Percentiles rank a stretch among this genome's conserved stretches.
These are phyloP conservation scores for Caenorhabditis angaria DNA, from an alignment of 2,888 invertebrate genomes.

Conservation along the genomic window DNA sequence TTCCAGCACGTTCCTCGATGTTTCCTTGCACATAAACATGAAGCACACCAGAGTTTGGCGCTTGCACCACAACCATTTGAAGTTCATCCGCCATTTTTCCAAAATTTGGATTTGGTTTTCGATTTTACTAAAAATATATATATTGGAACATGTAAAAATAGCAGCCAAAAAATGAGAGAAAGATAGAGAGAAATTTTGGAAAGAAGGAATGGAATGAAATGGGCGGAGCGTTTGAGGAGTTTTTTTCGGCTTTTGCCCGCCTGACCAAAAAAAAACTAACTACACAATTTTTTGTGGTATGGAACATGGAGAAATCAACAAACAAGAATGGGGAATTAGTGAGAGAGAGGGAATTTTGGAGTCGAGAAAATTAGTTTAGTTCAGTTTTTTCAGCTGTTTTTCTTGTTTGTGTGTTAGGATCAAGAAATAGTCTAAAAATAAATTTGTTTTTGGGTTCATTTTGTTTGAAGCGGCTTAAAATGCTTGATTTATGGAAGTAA, in stretches of 20 bases:
- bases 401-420: background rate
- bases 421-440: too few species aligned
- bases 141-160: too few species aligned
- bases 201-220: slow-evolving; percentile 2
- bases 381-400: too few species aligned
- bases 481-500: too few species aligned
- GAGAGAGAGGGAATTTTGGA: background rate
- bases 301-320: background rate
- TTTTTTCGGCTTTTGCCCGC: background rate
- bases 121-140: too few species aligned
- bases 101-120: background rate
- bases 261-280: background rate
- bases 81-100: slow-evolving; percentile 33
- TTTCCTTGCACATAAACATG: slow-evolving; percentile 62
- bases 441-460: too few species aligned
- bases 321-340: background rate
- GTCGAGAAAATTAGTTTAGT: too few species aligned
- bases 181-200: background rate
- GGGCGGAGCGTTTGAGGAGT: background rate
- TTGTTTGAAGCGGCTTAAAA: too few species aligned
- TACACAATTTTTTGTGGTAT: background rate
- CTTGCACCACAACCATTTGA: slow-evolving; percentile 59
- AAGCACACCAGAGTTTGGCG: slow-evolving; percentile 53
- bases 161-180: slow-evolving; percentile 5
- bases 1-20: slow-evolving; percentile 74